Base-by-base conservation (phyloP, 30 jellyfish, hydroid and myxozoan genomes). In the Nemopilema nomurai region DNA sequence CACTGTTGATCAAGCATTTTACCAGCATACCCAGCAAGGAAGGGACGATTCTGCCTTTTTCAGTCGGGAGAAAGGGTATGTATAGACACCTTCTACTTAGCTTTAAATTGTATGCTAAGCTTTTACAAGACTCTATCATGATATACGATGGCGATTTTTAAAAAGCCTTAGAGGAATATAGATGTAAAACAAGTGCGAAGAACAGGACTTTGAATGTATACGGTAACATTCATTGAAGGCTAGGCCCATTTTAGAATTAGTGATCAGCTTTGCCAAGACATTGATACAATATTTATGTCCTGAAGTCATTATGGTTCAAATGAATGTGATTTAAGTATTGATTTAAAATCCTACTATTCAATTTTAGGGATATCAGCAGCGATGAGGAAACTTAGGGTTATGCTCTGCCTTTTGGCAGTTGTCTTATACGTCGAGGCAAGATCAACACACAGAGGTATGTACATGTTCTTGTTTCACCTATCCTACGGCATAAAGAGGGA, bases 401-500 rank as follows among this genome's bases (percentile, higher is more conserved):
- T 79, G 21, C 76, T 87, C 32, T 87, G 96, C 96, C 96, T 87
- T 18, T 51, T 87, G 96, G 96, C 96, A 69, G 87, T 79, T 71
- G 26, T 87, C 65, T 86, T 80, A 3, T 79, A 26, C 67, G 79
- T 74, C 50, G 89, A 87, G 18, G 89, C 87, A 62, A 76, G 81
- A 64, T 51, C 86, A 21, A 53, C 81, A 51, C 89, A 79, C 67
- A 79, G 30, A 57, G 96, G 96, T 87, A 87, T 18, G 96, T 83
- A 70, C n/a, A 66, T 6, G 18, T 28, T 25, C 18, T 16, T 51
- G 71, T 3, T 8, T 8, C 33, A 24, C 4, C 26, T 25, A 7
- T 49, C 25, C 26, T 18, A 23, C 6, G 19, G 67, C 57, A 67
- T 17, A 13, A n/a, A n/a, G n/a, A n/a, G n/a, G n/a, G n/a, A n/a